phyloP scores from a whole-genome alignment of 1,140 invertebrate species.

The Brachionus manjavacas region DNA sequence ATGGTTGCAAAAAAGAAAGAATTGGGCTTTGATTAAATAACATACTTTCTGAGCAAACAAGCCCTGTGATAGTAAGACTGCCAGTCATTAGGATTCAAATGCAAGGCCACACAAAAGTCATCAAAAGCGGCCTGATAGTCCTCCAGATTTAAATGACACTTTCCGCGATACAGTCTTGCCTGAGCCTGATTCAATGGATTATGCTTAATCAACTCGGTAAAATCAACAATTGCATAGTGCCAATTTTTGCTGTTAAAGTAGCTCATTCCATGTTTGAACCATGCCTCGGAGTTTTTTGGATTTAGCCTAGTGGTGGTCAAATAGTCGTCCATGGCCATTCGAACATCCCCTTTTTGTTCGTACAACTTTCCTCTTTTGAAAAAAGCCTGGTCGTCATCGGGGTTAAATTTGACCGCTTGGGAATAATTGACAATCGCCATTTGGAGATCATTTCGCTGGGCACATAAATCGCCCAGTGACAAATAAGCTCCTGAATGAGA shows the following conservation, averaged over 20 bases:
- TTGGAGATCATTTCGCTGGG: slow-evolving; percentile 49
- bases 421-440: slow-evolving; percentile 56
- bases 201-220: slow-evolving; percentile 52
- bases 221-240: slow-evolving; percentile 54
- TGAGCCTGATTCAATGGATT: slow-evolving; percentile 50
- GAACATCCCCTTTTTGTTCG: slow-evolving; percentile 52
- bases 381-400: slow-evolving; percentile 54
- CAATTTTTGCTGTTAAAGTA: slow-evolving; percentile 55
- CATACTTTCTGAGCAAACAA: slow-evolving; percentile 45
- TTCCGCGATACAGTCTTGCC: slow-evolving; percentile 50
- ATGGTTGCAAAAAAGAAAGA: neutral
- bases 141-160: slow-evolving; percentile 49
- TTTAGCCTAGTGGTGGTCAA: slow-evolving; percentile 50
- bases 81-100: slow-evolving; percentile 44
- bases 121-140: slow-evolving; percentile 51
- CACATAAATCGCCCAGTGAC: slow-evolving; percentile 54
- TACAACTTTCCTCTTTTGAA: slow-evolving; percentile 54
- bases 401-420: slow-evolving; percentile 54
- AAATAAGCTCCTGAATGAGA: slow-evolving; percentile 52
- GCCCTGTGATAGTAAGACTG: slow-evolving; percentile 45
- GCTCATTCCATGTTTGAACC: slow-evolving; percentile 55
- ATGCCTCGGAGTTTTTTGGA: slow-evolving; percentile 53
- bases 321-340: slow-evolving; percentile 55
- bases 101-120: slow-evolving; percentile 50
- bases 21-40: neutral